A percentile compares a stretch with the other conserved stretches of the same genome.
Evolutionary conservation across 1,140 invertebrate genomes (phyloP).

Genomic region (Medauroidea extradentata): DNA sequence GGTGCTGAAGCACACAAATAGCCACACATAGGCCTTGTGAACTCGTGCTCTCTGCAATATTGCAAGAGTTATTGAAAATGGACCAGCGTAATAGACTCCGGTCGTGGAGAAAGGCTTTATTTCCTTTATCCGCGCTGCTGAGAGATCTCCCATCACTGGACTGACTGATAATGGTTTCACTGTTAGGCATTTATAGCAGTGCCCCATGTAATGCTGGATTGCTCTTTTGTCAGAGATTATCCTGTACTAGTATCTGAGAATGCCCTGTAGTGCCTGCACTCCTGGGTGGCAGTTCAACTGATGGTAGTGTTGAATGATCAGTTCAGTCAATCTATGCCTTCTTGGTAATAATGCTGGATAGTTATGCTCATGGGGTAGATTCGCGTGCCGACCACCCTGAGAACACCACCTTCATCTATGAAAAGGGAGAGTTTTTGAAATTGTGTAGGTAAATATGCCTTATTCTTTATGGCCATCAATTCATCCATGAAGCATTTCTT

Average conservation of each 20-base stretch:
- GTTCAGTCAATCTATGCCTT: not conserved
- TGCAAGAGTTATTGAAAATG: constrained; percentile 28
- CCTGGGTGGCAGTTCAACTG: constrained; percentile 29
- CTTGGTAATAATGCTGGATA: constrained; percentile 1
- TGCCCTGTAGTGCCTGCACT: constrained; percentile 21
- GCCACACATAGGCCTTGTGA: constrained; percentile 30
- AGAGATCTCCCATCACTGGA: constrained; percentile 27
- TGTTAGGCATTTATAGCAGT: constrained; percentile 32
- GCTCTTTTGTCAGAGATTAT: constrained; percentile 22
- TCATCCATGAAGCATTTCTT: not conserved
- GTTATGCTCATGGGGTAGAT: constrained; percentile 11
- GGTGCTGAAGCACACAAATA: constrained; percentile 33
- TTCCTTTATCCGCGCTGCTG: constrained; percentile 17
- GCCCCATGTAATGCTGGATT: constrained; percentile 20
- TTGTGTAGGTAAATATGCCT: not conserved
- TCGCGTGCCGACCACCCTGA: constrained; percentile 20
- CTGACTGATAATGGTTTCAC: constrained; percentile 9
- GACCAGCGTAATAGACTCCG: constrained; percentile 34
- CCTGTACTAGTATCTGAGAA: constrained; percentile 32
- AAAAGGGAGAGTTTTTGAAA: constrained; percentile 5
- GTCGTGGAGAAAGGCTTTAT: constrained; percentile 19
- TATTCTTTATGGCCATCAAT: not conserved
- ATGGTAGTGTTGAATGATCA: constrained; percentile 34
- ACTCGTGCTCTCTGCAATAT: constrained; percentile 15
- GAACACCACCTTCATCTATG: constrained; percentile 16